Evolutionary conservation across 2,113 vertebrate genomes (phyloP).

Genomic region (Ctenodactylus gundi): DNA sequence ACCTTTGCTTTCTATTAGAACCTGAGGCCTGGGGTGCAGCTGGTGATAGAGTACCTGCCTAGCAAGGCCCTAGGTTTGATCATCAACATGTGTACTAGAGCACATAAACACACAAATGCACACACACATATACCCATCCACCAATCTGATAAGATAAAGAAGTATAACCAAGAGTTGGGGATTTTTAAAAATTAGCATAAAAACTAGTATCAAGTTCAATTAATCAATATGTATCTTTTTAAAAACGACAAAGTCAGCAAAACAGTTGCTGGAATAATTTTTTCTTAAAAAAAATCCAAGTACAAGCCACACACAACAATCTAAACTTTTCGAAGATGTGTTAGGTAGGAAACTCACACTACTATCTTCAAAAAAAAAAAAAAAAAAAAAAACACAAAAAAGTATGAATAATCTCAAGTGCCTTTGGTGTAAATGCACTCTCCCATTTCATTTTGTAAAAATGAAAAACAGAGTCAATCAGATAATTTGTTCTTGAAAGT

Average conservation of each 20-base stretch:
- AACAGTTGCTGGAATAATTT: background rate
- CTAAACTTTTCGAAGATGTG: background rate
- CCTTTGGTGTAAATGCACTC: background rate
- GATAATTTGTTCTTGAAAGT: background rate
- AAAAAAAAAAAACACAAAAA: slow-evolving; percentile 21
- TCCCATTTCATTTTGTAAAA: background rate
- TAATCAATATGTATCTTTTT: background rate
- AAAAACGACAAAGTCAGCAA: background rate
- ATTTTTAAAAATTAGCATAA: background rate
- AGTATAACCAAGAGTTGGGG: background rate
- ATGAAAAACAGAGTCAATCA: background rate
- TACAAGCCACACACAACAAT: too few species aligned
- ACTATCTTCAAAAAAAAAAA: too few species aligned
- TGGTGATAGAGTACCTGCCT: background rate
- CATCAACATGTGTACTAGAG: background rate
- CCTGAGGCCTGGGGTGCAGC: background rate
- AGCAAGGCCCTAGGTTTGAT: background rate
- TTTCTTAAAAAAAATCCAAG: slow-evolving; percentile 45
- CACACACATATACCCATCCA: too few species aligned
- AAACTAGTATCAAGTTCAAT: slow-evolving; percentile 18
- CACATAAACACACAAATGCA: background rate
- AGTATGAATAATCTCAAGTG: background rate
- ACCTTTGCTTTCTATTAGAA: slow-evolving; percentile 1
- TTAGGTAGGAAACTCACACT: background rate
- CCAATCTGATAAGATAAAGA: background rate